Evolutionary conservation across 2,113 vertebrate species (phyloP).

Genomic region (Caranx melampygus): DNA sequence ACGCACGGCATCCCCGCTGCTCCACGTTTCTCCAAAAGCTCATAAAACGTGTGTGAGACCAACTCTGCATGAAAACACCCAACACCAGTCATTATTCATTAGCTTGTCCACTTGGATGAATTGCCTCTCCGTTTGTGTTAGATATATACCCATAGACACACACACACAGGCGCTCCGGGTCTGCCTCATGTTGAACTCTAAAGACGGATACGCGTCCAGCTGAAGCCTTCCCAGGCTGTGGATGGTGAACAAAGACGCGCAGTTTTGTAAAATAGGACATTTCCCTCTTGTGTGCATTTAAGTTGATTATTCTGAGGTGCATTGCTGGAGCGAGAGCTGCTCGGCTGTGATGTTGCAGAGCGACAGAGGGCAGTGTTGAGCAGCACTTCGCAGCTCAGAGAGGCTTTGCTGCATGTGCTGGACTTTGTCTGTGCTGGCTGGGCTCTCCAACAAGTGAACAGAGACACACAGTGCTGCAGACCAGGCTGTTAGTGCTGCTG

Average conservation of each 20-base stretch:
- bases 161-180: neutral
- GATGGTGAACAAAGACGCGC: neutral
- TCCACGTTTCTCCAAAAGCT: neutral
- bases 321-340: slow-evolving; percentile 31
- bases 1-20: slow-evolving; percentile 2
- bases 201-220: neutral
- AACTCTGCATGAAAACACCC: slow-evolving; percentile 25
- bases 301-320: slow-evolving; percentile 28
- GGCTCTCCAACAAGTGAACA: neutral
- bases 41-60: neutral
- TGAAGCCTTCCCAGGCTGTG: neutral
- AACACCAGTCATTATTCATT: slow-evolving; percentile 35
- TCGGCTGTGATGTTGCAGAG: neutral
- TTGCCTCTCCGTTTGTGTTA: slow-evolving; percentile 23
- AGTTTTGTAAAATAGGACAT: neutral
- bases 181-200: slow-evolving; percentile 5
- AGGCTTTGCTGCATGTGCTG: slow-evolving; percentile 36
- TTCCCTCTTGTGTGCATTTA: neutral
- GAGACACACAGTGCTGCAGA: neutral
- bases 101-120: slow-evolving; percentile 45
- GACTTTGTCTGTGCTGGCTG: neutral
- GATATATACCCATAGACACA: neutral
- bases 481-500: neutral
- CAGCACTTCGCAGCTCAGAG: slow-evolving; percentile 48
- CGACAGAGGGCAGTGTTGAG: slow-evolving; percentile 84